phyloP scores from a whole-genome alignment of 2,797 vertebrate genomes.

The Phylloscopus collybita region DNA sequence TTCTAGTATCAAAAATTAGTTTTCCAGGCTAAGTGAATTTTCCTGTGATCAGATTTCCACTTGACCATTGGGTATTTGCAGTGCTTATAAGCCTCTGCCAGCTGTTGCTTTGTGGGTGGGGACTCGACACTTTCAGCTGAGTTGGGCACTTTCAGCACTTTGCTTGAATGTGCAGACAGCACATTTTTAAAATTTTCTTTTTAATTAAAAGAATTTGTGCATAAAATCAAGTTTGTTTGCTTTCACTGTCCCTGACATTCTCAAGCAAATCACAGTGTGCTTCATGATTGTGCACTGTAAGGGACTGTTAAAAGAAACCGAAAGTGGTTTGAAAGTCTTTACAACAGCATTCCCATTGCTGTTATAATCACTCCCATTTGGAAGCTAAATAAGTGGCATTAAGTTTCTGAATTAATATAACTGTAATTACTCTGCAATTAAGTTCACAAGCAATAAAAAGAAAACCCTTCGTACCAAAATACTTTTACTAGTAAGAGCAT shows the following conservation, averaged over 20 bases:
- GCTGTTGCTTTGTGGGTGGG: not conserved
- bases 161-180: not conserved
- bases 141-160: not conserved
- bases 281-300: rapidly evolving
- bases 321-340: not conserved
- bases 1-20: not conserved
- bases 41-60: not conserved
- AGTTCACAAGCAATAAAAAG: not conserved
- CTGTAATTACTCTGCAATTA: not conserved
- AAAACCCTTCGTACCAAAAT: not conserved
- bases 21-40: not conserved
- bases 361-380: not conserved
- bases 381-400: not conserved
- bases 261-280: not conserved
- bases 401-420: not conserved
- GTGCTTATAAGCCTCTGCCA: not conserved
- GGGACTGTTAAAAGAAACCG: not conserved
- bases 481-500: not conserved
- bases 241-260: not conserved
- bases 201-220: not conserved
- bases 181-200: not conserved
- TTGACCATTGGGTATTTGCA: not conserved
- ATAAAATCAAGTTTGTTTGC: not conserved
- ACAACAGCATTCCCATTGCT: not conserved
- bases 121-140: not conserved